Base-by-base conservation (phyloP, 2,113 vertebrate genomes). In the Equus przewalskii region DNA sequence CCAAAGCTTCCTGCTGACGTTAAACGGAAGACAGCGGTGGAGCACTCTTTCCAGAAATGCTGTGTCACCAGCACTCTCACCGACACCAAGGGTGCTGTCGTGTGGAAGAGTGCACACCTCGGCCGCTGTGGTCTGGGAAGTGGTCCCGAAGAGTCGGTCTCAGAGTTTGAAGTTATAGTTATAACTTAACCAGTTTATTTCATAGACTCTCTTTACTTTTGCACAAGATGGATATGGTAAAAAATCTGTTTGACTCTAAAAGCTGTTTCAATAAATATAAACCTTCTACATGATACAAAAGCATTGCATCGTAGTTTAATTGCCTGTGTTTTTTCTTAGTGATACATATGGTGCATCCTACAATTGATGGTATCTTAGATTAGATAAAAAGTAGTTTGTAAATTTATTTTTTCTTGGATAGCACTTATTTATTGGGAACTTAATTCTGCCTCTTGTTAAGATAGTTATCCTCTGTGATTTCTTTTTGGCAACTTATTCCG, bases 331-430 rank as follows among this genome's bases (percentile, higher is more conserved):
- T 94, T 78, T 79, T 80, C 78, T 90, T 81, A 58, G 22, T 89
- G 36, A 73, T 89, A 28, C 2, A 10, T 78, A 6, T 72, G 92
- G 92, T 96, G 88, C 91, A 73, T 86, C 54, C 70, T 93, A 89
- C 16, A 62, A 3, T 30, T 76, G 69, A 67, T 95, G 12, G 36
- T 36, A 51, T 90, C 69, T 94, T 92, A 81, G 67, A 49, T 89
- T 95, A 91, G 69, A 33, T 49, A 56, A 73, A 87, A 91, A 65
- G 56, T n/a, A 83, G 93, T 78, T 79, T 98, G 70, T 98, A 97
- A 92, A 96, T 97, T 97, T 98, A 92, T 98, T 98, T 98, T 98
- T 98, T 84, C 88, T 72, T 91, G 93, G 89, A 97, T 96, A 98
- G 95, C 94, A 96, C 79, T 89, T 97, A 86, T 97, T 96, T 97